phyloP scores from a whole-genome alignment of 2,797 vertebrate genomes.

The Galagoides demidoff region DNA sequence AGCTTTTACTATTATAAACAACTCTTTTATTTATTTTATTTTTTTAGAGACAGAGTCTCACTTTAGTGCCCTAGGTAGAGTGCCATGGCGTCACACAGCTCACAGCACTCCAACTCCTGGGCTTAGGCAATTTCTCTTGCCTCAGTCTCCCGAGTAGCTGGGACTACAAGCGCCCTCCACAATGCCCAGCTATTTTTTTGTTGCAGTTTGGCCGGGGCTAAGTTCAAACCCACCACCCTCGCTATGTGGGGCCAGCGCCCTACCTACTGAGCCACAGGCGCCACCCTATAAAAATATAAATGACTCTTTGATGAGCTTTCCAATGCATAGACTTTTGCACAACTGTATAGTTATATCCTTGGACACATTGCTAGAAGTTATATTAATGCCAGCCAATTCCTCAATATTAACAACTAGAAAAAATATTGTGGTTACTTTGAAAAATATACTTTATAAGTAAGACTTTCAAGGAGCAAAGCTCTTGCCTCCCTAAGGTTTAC shows the following conservation, averaged over 20 bases:
- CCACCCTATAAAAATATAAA: background rate
- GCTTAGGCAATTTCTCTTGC: no score
- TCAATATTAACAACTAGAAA: slow-evolving; percentile 29
- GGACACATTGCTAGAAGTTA: background rate
- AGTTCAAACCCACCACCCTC: no score
- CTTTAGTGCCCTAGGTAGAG: no score
- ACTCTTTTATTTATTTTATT: background rate
- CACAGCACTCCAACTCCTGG: no score
- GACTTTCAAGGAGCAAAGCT: background rate
- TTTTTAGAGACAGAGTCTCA: no score
- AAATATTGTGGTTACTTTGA: slow-evolving; percentile 31
- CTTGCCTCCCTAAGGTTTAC: background rate
- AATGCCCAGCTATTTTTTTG: no score
- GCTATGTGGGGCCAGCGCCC: no score
- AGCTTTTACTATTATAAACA: slow-evolving; percentile 36
- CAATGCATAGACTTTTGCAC: slow-evolving; percentile 5
- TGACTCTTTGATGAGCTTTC: background rate
- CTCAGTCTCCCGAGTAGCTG: no score
- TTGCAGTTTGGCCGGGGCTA: no score
- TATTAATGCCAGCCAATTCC: background rate
- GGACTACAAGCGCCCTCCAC: no score
- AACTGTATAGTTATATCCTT: background rate
- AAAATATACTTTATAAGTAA: slow-evolving; percentile 6
- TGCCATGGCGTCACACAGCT: no score
- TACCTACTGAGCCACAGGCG: no score